Conservation (phyloP, 2,888 invertebrate genomes). For the Agrochola lychnidis region DNA sequence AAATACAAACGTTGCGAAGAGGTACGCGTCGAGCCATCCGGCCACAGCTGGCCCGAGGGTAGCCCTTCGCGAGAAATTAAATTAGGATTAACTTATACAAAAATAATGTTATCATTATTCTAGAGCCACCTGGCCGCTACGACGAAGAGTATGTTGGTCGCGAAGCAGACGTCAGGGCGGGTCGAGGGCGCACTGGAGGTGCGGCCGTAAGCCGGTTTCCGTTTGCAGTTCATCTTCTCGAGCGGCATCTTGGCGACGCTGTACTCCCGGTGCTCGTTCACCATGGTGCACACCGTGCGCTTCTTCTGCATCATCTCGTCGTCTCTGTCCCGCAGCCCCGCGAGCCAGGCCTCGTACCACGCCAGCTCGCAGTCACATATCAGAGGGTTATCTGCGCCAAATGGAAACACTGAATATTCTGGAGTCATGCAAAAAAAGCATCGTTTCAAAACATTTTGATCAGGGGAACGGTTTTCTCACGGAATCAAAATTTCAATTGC, state of each 20-base stretch:
- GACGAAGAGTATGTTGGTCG: slow-evolving; percentile 76
- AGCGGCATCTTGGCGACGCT: slow-evolving; percentile 95
- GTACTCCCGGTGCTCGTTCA: slow-evolving; percentile 95
- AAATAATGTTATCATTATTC: slow-evolving; percentile 69
- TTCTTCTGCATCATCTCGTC: slow-evolving; percentile 97
- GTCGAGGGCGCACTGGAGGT: slow-evolving; percentile 76
- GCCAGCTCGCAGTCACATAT: slow-evolving; percentile 96
- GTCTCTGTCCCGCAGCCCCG: slow-evolving; percentile 94
- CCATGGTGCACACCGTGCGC: slow-evolving; percentile 95
- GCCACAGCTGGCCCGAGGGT: slow-evolving; percentile 86
- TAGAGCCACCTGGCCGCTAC: slow-evolving; percentile 82
- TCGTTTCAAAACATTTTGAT: background rate
- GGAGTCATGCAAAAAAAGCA: background rate
- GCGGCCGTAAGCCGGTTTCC: slow-evolving; percentile 90
- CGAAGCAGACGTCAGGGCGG: slow-evolving; percentile 71
- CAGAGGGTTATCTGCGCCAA: slow-evolving; percentile 95
- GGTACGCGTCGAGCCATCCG: slow-evolving; percentile 81
- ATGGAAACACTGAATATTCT: slow-evolving; percentile 10
- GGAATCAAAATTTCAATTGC: background rate
- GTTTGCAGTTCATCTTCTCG: slow-evolving; percentile 95
- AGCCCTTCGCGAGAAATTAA: slow-evolving; percentile 77
- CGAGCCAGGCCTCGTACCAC: slow-evolving; percentile 96
- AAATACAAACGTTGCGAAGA: slow-evolving; percentile 76
- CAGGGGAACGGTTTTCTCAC: background rate
- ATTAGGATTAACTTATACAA: slow-evolving; percentile 70